phyloP scores from a whole-genome alignment of 2,888 invertebrate genomes.

The Andrena minutula region DNA sequence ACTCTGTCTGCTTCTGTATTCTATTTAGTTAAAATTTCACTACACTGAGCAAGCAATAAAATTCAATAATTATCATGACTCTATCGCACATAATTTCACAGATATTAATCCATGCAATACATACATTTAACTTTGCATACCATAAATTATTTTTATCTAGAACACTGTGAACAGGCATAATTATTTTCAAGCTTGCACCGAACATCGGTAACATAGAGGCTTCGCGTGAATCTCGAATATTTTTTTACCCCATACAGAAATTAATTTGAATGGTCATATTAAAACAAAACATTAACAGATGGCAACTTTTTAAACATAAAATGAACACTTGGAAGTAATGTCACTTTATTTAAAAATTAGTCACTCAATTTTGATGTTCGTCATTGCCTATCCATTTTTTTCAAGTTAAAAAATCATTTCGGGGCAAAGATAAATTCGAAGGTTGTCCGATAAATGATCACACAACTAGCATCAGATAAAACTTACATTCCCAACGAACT shows the following conservation, averaged over 20 bases:
- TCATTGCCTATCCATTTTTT: too few relatives aligned
- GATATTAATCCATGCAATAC: background rate
- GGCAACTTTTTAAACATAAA: too few relatives aligned
- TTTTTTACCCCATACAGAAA: background rate
- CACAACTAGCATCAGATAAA: too few relatives aligned
- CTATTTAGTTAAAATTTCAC: too few relatives aligned
- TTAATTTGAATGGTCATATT: background rate
- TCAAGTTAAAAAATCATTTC: too few relatives aligned
- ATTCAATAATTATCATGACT: background rate
- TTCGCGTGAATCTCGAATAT: background rate
- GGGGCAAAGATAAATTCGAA: too few relatives aligned
- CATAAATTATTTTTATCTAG: background rate
- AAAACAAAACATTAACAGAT: too few relatives aligned
- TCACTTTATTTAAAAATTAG: too few relatives aligned
- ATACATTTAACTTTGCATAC: background rate
- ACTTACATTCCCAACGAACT: background rate
- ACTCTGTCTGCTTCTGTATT: too few relatives aligned
- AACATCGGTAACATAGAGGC: background rate
- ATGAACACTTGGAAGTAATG: too few relatives aligned
- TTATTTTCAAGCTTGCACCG: slow-evolving; percentile 3
- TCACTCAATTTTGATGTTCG: too few relatives aligned
- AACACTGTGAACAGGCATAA: background rate
- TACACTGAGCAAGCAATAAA: background rate
- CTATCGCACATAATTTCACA: background rate
- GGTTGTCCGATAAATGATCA: too few relatives aligned